Base-by-base conservation (phyloP, 1,140 invertebrate species). In the Caenorhabditis elegans region DNA sequence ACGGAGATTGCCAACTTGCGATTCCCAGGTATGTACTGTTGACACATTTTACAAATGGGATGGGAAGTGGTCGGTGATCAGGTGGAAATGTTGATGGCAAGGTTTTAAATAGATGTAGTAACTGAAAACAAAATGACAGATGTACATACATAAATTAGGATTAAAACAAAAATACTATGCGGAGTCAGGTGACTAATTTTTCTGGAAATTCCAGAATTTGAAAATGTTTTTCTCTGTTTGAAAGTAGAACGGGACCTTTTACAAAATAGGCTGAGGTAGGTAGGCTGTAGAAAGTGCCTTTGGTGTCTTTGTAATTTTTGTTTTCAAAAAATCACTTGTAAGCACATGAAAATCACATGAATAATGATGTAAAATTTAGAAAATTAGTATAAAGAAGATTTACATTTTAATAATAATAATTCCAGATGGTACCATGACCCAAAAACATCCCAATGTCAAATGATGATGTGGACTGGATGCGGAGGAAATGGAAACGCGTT, bases 1-100 rank as follows among this genome's bases (percentile, higher is more conserved):
- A 92, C 81, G 96, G 95, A 10, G 93, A 94, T 22, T 97, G 95
- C 87, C 76, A 76, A 13, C 85, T 86, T 48, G 85, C 86, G 70
- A 48, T 82, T 19, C 46, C 65, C 13, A 84, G 83, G 76, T 79
- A 19, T 17, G n/a, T n/a, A 6, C 31, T 43, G 10, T 17, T 48
- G 15, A 48, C 47, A 48, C 47, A 51, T 31, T 31, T 17, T 0
- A 60, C 3, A 60, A 34, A 60, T 8, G 19, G 1, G 26, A 10
- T 5, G n/a, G 26, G 26, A 53, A 53, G 5, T 53, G 53, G 24
- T 31, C 28, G n/a, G 26, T 34, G 53, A 60, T 34, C 26, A 17
- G 11, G 3, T 60, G 13, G 26, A 31, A 17, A 28, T 49, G n/a
- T 49, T n/a, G 47, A 49, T 8, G 0, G 26, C 2, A 60, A 60